Conservation (phyloP, 30 jellyfish, hydroid and myxozoan genomes). For the Aurelia aurita region DNA sequence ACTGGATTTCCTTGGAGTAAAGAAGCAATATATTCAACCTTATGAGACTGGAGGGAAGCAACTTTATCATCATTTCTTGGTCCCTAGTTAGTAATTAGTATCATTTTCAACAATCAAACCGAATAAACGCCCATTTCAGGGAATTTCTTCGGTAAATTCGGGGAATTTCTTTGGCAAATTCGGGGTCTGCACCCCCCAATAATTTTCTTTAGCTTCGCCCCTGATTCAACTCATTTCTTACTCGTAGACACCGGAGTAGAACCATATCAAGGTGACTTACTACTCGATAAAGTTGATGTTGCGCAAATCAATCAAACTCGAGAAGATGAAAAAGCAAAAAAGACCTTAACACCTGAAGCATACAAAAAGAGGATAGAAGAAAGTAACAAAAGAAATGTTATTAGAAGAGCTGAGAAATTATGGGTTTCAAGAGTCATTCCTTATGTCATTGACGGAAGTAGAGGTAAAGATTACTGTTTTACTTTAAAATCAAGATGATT, state of each 20-base stretch:
- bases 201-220: too few species aligned
- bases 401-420: slow-evolving; percentile 47
- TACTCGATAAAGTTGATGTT: slow-evolving; percentile 50
- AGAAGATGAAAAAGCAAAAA: slow-evolving; percentile 56
- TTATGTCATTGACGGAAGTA: slow-evolving; percentile 44
- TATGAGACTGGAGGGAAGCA: too few species aligned
- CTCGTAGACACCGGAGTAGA: slow-evolving; percentile 66
- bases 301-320: slow-evolving; percentile 62
- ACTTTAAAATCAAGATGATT: too few species aligned
- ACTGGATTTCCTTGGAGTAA: too few species aligned
- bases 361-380: slow-evolving; percentile 27
- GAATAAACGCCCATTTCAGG: too few species aligned
- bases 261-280: slow-evolving; percentile 78
- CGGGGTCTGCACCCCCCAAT: too few species aligned
- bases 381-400: slow-evolving; percentile 29
- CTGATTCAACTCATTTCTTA: background rate
- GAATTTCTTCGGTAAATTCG: too few species aligned
- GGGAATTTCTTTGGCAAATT: too few species aligned
- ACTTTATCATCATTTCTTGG: too few species aligned
- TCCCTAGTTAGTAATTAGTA: too few species aligned
- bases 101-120: too few species aligned
- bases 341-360: slow-evolving; percentile 22
- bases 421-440: slow-evolving; percentile 70
- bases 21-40: too few species aligned
- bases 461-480: slow-evolving; percentile 29